Conservation (phyloP, 2,797 vertebrate species). For the Microctenopoma steveboyesi region DNA sequence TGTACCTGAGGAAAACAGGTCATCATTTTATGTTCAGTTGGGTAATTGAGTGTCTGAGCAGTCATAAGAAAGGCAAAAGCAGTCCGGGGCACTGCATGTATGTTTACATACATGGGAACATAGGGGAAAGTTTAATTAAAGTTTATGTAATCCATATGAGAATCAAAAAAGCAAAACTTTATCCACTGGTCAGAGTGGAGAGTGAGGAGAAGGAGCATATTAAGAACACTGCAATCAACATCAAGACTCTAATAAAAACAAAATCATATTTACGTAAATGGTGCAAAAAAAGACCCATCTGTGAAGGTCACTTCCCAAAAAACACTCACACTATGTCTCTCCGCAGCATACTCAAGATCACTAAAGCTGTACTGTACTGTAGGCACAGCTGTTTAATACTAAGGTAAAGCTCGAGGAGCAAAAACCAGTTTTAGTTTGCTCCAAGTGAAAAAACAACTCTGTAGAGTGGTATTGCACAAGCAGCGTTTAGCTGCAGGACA, state of each 20-base stretch:
- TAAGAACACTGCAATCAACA: slow-evolving; percentile 63
- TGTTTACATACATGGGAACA: neutral
- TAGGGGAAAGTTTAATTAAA: neutral
- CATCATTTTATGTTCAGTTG: no score
- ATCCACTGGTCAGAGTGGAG: slow-evolving; percentile 30
- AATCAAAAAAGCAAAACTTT: no score
- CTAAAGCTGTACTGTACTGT: neutral
- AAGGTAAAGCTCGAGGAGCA: slow-evolving; percentile 16
- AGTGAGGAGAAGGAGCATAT: slow-evolving; percentile 19
- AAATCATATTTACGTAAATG: neutral
- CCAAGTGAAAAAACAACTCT: slow-evolving; percentile 30
- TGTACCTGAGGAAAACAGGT: neutral
- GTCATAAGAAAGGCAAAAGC: no score
- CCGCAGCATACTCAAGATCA: neutral
- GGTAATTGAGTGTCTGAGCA: no score
- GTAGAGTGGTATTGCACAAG: slow-evolving; percentile 48
- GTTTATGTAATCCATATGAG: no score
- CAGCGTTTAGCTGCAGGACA: slow-evolving; percentile 58
- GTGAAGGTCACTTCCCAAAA: slow-evolving; percentile 1
- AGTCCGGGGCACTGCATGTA: neutral
- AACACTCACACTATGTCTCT: neutral
- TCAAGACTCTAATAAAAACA: slow-evolving; percentile 16
- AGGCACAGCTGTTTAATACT: slow-evolving; percentile 1
- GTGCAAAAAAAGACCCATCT: neutral
- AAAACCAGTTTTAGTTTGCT: slow-evolving; percentile 46